A percentile compares a stretch with the other conserved stretches of the same genome.
These are phyloP conservation scores for Phymanthus crucifer DNA, from an alignment of 92 coral and sea anemone genomes.

Conservation along the genomic window DNA sequence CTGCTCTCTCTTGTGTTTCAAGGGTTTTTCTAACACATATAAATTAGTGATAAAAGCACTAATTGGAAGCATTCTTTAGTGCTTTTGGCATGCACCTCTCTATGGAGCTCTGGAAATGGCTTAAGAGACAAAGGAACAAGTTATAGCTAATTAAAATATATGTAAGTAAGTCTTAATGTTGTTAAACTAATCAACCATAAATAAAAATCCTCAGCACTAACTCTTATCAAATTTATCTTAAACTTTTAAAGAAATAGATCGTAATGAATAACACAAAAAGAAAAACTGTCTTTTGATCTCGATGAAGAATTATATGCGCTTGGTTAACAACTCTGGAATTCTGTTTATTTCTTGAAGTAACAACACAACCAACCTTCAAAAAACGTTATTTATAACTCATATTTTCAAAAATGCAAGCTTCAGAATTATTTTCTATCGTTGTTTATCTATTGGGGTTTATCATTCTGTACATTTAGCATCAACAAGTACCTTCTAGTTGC, in stretches of 20 bases:
- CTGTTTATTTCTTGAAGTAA: not conserved
- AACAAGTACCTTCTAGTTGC: slow-evolving; percentile 32
- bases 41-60: no score
- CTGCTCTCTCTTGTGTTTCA: no score
- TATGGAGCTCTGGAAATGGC: no score
- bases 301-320: not conserved
- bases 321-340: slow-evolving; percentile 29
- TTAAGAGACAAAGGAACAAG: no score
- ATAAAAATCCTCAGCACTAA: no score
- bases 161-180: no score
- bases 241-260: not conserved
- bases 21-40: no score
- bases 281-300: not conserved
- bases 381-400: not conserved
- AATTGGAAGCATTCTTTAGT: no score
- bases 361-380: not conserved
- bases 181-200: no score
- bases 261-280: not conserved
- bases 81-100: no score
- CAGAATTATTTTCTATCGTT: not conserved
- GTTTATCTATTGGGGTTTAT: not conserved
- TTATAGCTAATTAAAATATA: no score
- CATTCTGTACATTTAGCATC: not conserved
- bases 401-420: not conserved
- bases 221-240: not conserved